Conservation (phyloP, 2,113 vertebrate genomes). For the Toxostoma redivivum region DNA sequence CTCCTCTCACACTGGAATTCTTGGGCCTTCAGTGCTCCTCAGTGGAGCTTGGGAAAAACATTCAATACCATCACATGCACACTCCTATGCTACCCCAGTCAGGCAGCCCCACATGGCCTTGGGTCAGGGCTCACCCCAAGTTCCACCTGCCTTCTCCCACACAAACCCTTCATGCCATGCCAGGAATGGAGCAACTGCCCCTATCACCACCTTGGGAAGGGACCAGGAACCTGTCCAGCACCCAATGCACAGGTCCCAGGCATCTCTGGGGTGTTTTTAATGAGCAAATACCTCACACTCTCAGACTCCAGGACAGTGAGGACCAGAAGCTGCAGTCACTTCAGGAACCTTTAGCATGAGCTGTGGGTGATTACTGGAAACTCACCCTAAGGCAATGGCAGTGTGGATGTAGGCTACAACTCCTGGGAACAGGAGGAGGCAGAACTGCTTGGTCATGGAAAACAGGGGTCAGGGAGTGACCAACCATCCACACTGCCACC, state of each 20-base stretch:
- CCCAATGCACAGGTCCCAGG: neutral
- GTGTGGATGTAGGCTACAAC: fast-evolving
- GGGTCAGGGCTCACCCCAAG: neutral
- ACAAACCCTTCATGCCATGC: neutral
- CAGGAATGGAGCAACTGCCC: neutral
- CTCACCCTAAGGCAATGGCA: neutral
- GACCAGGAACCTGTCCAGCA: neutral
- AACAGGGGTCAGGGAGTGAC: neutral
- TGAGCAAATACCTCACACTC: neutral
- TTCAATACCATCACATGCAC: fast-evolving
- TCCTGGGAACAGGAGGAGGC: neutral
- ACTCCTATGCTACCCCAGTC: neutral
- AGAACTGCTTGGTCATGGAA: neutral
- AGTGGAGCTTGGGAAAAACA: neutral
- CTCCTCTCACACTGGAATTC: neutral
- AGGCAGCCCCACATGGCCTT: neutral
- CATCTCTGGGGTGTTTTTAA: neutral
- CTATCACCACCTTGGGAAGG: neutral
- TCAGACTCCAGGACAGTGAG: neutral
- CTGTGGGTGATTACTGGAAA: neutral
- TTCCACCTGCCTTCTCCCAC: neutral
- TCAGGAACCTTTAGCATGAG: neutral
- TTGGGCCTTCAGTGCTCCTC: neutral
- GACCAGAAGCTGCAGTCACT: neutral
- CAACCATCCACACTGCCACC: neutral